phyloP scores from a whole-genome alignment of 2,797 vertebrate species.

The Cynodonichthys magdalenae region DNA sequence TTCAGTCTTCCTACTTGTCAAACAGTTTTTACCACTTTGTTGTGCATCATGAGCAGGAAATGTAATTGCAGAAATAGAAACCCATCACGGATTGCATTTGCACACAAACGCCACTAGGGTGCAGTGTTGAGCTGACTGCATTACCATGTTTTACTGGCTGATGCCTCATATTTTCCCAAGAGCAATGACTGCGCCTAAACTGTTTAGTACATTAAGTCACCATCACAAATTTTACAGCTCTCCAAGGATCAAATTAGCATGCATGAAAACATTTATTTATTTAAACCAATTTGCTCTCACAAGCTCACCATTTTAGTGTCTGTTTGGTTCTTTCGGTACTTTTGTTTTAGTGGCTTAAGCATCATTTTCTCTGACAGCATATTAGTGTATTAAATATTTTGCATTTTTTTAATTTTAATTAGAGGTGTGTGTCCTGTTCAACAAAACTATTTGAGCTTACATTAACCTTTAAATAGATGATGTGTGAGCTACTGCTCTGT shows the following conservation, averaged over 20 bases:
- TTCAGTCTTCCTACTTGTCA: too few relatives aligned
- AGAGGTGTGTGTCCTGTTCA: not conserved
- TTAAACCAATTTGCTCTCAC: constrained; percentile 12
- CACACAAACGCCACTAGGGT: constrained; percentile 48
- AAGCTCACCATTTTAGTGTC: not conserved
- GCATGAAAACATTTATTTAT: not conserved
- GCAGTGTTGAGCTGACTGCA: constrained; percentile 56
- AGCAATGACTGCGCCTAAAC: constrained; percentile 34
- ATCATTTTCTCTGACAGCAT: not conserved
- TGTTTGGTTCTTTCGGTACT: not conserved
- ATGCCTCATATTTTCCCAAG: constrained; percentile 27
- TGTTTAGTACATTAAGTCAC: constrained; percentile 22
- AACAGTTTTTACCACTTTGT: too few relatives aligned
- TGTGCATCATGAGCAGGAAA: too few relatives aligned
- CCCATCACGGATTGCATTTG: constrained; percentile 3
- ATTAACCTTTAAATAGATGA: not conserved
- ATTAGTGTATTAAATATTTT: not conserved
- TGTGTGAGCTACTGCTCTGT: not conserved
- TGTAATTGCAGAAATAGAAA: not conserved
- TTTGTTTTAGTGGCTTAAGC: not conserved
- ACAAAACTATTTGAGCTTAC: too few relatives aligned
- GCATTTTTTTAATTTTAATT: not conserved
- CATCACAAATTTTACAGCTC: constrained; percentile 29
- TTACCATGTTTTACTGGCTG: constrained; percentile 9
- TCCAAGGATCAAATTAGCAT: constrained; percentile 5